Evolutionary conservation across 35 echinoderm and acorn worm genomes (phyloP).

Genomic region (Amphiura filiformis): DNA sequence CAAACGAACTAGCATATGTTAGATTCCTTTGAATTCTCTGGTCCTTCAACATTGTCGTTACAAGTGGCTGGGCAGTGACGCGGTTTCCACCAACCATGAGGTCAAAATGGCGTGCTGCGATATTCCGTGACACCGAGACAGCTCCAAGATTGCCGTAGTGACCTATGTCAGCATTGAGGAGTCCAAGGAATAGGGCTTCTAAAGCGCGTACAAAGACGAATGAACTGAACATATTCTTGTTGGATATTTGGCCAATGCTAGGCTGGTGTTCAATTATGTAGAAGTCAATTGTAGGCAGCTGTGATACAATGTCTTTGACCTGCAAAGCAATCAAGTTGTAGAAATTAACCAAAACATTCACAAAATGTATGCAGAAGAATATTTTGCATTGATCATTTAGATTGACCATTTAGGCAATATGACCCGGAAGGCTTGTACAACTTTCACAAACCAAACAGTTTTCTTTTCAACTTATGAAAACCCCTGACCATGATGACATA

Average conservation of each 20-base stretch:
- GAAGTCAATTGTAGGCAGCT: slow-evolving; percentile 68
- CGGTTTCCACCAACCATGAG: slow-evolving; percentile 57
- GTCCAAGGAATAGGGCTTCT: slow-evolving; percentile 54
- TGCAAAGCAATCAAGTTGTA: slow-evolving; percentile 6
- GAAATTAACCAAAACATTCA: too few species aligned
- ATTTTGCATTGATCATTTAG: too few species aligned
- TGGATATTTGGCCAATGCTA: slow-evolving; percentile 30
- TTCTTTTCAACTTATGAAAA: too few species aligned
- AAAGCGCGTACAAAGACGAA: slow-evolving; percentile 57
- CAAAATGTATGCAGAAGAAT: too few species aligned
- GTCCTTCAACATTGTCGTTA: slow-evolving; percentile 36
- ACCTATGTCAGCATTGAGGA: slow-evolving; percentile 37
- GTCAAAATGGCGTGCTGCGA: slow-evolving; percentile 71
- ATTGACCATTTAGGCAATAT: too few species aligned
- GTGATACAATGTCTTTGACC: slow-evolving; percentile 53
- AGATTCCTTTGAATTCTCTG: neutral
- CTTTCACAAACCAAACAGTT: too few species aligned
- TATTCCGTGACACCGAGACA: slow-evolving; percentile 48
- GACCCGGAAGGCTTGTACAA: too few species aligned
- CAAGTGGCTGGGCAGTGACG: slow-evolving; percentile 60
- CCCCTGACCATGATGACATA: too few species aligned
- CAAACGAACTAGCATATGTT: neutral
- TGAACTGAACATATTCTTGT: slow-evolving; percentile 49
- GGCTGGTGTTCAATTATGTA: slow-evolving; percentile 81
- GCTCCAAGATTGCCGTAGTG: slow-evolving; percentile 48